A percentile compares a stretch with the other conserved stretches of the same genome.
Evolutionary conservation across 2,797 vertebrate species (phyloP).

Genomic region (Enteromius treurensis): DNA sequence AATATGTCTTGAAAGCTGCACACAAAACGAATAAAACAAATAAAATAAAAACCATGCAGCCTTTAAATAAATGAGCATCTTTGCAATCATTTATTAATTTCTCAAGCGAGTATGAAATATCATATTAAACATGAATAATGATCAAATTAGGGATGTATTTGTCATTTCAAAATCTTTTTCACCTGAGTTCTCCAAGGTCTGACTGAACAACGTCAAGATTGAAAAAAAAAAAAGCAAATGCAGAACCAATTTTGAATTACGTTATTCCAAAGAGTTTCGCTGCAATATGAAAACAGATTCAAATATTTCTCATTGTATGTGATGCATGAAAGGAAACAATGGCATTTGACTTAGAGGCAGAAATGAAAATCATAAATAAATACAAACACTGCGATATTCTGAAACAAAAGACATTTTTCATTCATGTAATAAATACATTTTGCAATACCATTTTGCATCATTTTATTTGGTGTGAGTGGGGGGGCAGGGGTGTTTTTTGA

Average conservation of each 20-base stretch:
- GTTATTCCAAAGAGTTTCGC: slow-evolving; percentile 1
- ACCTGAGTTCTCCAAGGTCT: slow-evolving; percentile 27
- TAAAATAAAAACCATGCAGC: slow-evolving; percentile 3
- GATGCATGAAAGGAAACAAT: not conserved
- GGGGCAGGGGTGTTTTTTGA: slow-evolving; percentile 48
- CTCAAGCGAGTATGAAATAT: slow-evolving; percentile 22
- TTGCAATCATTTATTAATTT: slow-evolving; percentile 30
- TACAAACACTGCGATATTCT: slow-evolving; percentile 80
- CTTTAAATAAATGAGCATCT: slow-evolving; percentile 61
- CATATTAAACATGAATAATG: slow-evolving; percentile 16
- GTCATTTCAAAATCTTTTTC: not conserved
- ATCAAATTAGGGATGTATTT: slow-evolving; percentile 25
- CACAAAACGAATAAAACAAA: not conserved
- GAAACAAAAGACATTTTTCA: slow-evolving; percentile 77
- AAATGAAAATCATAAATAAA: slow-evolving; percentile 51
- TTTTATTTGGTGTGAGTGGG: slow-evolving; percentile 56
- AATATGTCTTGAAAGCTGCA: too few species aligned
- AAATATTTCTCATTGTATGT: not conserved
- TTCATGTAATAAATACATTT: slow-evolving; percentile 98
- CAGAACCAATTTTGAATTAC: not conserved
- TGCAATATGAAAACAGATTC: not conserved
- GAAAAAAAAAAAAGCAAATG: not conserved
- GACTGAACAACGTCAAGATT: slow-evolving; percentile 15
- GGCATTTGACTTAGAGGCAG: not conserved
- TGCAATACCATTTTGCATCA: slow-evolving; percentile 85